These are phyloP conservation scores for Acholoe squamosa DNA, from an alignment of 2,888 invertebrate genomes.

Conservation along the genomic window DNA sequence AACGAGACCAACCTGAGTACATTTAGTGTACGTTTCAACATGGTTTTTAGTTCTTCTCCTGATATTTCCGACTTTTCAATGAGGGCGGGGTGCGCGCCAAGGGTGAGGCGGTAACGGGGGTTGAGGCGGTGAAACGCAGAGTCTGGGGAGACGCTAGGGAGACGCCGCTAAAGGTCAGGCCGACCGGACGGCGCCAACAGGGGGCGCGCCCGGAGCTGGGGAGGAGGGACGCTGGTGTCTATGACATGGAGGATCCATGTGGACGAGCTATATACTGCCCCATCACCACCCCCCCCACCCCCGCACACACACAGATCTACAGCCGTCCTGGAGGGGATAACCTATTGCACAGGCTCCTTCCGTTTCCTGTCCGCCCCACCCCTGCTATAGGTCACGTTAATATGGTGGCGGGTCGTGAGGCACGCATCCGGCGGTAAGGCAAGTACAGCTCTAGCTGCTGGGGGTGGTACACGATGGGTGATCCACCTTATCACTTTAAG, in stretches of 20 bases:
- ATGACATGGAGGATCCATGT: neutral
- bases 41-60: neutral
- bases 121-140: neutral
- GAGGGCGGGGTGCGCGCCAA: neutral
- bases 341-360: neutral
- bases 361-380: constrained; percentile 8
- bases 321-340: constrained; percentile 17
- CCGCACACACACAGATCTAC: neutral
- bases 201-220: neutral
- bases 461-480: neutral
- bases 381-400: constrained; percentile 4
- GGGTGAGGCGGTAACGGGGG: neutral
- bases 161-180: neutral
- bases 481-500: neutral
- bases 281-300: neutral
- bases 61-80: constrained; percentile 3
- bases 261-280: neutral
- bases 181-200: neutral
- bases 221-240: neutral
- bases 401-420: neutral
- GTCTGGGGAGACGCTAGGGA: neutral
- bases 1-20: no score
- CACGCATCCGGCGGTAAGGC: no score
- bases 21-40: no score
- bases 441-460: neutral